These are phyloP conservation scores for Tridacna gigas DNA, from an alignment of 2,888 invertebrate genomes.

Conservation along the genomic window DNA sequence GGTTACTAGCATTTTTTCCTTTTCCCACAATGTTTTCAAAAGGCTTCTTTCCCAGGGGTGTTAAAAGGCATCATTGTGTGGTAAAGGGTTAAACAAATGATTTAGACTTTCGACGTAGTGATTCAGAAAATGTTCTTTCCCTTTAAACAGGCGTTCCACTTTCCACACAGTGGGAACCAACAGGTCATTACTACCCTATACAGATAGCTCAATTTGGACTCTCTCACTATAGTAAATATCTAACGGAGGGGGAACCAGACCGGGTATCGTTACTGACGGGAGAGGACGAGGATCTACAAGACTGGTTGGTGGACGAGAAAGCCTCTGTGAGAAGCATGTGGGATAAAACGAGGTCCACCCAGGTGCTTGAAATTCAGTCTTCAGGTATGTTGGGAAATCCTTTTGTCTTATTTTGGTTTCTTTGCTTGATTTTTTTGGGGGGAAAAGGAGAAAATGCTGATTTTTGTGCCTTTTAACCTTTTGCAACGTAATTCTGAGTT, in stretches of 20 bases:
- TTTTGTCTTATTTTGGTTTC: too few relatives aligned
- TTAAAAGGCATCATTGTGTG: too few relatives aligned
- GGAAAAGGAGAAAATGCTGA: too few relatives aligned
- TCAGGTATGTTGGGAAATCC: conserved; percentile 31
- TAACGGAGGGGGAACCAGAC: conserved; percentile 92
- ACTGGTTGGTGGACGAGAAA: conserved; percentile 91
- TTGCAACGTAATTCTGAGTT: too few relatives aligned
- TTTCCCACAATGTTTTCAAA: too few relatives aligned
- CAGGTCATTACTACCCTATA: conserved; percentile 98
- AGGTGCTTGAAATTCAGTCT: conserved; percentile 59
- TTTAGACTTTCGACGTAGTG: too few relatives aligned
- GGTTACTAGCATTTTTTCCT: too few relatives aligned
- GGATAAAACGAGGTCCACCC: conserved; percentile 44
- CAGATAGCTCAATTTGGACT: conserved; percentile 99
- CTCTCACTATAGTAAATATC: conserved; percentile 97
- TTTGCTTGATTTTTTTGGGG: too few relatives aligned
- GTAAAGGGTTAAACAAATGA: too few relatives aligned
- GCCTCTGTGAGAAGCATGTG: conserved; percentile 86
- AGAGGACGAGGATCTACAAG: conserved; percentile 84
- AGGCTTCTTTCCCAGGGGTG: too few relatives aligned
- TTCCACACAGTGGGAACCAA: conserved; percentile 92
- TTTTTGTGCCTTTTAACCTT: too few relatives aligned
- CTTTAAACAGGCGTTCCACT: conserved; percentile 83
- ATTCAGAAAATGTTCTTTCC: too few relatives aligned
- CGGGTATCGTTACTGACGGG: conserved; percentile 33